Evolutionary conservation across 2,113 vertebrate genomes (phyloP).

Genomic region (Pelusios castaneus): DNA sequence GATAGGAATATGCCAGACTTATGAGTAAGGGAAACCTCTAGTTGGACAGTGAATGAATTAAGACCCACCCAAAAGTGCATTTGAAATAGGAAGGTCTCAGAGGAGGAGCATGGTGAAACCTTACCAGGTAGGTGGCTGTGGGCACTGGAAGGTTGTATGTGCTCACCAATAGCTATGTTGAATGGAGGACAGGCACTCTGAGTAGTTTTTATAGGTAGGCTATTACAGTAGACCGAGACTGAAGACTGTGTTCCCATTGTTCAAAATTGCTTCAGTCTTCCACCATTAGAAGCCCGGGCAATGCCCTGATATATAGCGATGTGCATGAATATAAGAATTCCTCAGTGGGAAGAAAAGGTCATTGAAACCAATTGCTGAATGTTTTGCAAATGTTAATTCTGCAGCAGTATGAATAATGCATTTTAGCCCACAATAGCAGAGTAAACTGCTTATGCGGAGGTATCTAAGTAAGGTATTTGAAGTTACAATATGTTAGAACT

Average conservation of each 20-base stretch:
- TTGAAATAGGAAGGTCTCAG: neutral
- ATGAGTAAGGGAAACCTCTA: constrained; percentile 47
- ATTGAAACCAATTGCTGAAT: constrained; percentile 21
- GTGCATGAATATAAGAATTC: neutral
- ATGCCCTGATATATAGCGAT: neutral
- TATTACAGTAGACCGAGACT: fast-evolving
- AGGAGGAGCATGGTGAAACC: neutral
- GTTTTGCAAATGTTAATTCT: neutral
- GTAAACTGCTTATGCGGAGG: neutral
- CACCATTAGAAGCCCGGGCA: neutral
- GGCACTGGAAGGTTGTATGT: neutral
- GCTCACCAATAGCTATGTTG: neutral
- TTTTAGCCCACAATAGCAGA: neutral
- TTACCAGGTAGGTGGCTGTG: neutral
- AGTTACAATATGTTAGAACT: neutral
- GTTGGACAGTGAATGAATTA: too few relatives aligned
- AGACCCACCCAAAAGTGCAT: fast-evolving
- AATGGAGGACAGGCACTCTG: neutral
- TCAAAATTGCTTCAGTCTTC: neutral
- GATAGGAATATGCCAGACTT: neutral
- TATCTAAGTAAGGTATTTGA: neutral
- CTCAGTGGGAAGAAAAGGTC: constrained; percentile 54
- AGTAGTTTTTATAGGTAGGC: neutral
- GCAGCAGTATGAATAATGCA: neutral
- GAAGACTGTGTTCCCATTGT: fast-evolving